Evolutionary conservation across 2,113 vertebrate genomes (phyloP).

Genomic region (Steatornis caripensis): DNA sequence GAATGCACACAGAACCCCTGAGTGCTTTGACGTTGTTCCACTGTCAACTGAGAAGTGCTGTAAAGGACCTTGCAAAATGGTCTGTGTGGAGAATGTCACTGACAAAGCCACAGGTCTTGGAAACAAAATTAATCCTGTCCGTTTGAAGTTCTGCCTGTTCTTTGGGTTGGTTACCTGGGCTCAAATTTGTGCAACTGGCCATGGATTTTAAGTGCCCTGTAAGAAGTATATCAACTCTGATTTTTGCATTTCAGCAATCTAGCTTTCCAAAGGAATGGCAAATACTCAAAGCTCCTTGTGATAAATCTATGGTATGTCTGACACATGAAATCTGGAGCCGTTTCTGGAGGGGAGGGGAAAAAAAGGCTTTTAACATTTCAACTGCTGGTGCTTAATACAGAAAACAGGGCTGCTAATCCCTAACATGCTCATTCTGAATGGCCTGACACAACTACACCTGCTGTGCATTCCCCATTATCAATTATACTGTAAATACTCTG

Average conservation of each 20-base stretch:
- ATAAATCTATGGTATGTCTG: not conserved
- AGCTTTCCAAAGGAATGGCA: not conserved
- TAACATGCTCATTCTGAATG: fast-evolving
- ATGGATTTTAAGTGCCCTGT: not conserved
- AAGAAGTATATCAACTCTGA: fast-evolving
- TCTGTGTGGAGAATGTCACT: not conserved
- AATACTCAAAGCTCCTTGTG: not conserved
- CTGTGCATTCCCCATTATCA: not conserved
- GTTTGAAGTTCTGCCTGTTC: not conserved
- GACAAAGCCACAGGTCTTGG: not conserved
- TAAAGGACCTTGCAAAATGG: not conserved
- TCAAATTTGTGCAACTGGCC: not conserved
- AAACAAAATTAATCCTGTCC: not conserved
- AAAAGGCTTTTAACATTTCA: not conserved
- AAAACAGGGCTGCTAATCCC: not conserved
- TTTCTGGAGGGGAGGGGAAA: not conserved
- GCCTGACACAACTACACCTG: not conserved
- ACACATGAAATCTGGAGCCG: not conserved
- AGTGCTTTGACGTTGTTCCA: not conserved
- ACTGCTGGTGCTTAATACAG: not conserved
- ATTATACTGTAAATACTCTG: not conserved
- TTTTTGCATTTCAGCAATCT: not conserved
- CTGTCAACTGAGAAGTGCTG: not conserved
- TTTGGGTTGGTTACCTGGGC: not conserved
- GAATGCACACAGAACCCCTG: not conserved